Evolutionary conservation across 2,888 invertebrate species (phyloP), one percentile per base, ranked within the genome.

Genomic region (Dynastes tityus): DNA sequence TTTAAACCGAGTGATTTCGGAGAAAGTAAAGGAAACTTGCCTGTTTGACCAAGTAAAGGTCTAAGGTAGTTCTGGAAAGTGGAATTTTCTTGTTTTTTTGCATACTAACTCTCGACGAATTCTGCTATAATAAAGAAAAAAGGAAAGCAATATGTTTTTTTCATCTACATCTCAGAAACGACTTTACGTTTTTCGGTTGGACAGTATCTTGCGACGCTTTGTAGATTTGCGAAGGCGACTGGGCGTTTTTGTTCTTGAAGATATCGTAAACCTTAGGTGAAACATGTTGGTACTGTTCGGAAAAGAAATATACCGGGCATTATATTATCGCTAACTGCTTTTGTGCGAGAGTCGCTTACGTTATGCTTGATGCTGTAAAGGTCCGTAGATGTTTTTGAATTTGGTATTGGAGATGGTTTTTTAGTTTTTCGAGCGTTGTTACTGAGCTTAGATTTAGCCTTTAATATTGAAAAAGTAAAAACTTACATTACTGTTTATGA

Each of bases 231-330:
- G 8, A 22, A 8, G 55, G 16, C 16, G 55, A 55, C 55, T 45
- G 9, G 1, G 5, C 9, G 22, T 22, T 55, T 16, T 55, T 55
- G 22, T 8, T 55, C 22, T 55, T 55, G 8, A 55, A 22, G 5
- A 55, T 55, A 55, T 55, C 22, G 55, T 55, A 55, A 55, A 55
- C 55, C 9, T 55, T 55, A 55, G 55, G 8, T 8, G 55, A 8
- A 16, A 55, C 55, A 9, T 55, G 55, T 22, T 55, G 55, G 55
- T 55, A 55, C 8, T 55, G 55, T 16, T 55, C 22, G 4, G 5
- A 32, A 16, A 22, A 55, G 2, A 22, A 22, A 55, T 16, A 55
- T 6, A 55, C 3, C 22, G 53, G 53, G n/a, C 32, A 32, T 32
- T 32, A 32, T 32, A 3, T 32, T 32, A 32, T 3, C 32, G 32